A percentile compares a stretch with the other conserved stretches of the same genome.
These are phyloP conservation scores for Mesocentrotus franciscanus DNA, from an alignment of 53 echinoderm and acorn worm species.

Conservation along the genomic window DNA sequence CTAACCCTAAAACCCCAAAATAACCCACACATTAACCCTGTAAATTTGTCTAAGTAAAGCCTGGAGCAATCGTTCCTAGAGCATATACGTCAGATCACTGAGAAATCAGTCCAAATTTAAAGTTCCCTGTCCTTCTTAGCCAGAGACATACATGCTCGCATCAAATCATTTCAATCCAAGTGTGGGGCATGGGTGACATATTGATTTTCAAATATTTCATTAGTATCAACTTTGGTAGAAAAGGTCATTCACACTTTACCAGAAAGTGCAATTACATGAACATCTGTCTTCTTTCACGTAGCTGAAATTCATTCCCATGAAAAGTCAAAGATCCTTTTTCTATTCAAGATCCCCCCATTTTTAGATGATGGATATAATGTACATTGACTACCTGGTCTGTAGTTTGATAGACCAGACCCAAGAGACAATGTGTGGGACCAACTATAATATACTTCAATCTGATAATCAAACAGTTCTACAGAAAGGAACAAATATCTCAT, in stretches of 20 bases:
- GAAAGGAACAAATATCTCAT: constrained; percentile 11
- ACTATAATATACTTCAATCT: constrained; percentile 4
- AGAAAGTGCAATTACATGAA: background rate
- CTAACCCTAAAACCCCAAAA: too few species aligned
- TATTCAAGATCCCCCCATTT: background rate
- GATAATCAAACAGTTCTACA: background rate
- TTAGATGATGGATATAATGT: background rate
- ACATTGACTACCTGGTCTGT: background rate
- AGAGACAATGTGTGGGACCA: background rate
- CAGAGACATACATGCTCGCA: too few species aligned
- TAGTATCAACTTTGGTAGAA: background rate
- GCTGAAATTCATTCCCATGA: background rate
- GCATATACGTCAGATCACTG: too few species aligned
- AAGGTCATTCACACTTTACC: background rate
- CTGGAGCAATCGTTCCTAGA: too few species aligned
- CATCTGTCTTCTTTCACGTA: background rate
- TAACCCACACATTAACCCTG: too few species aligned
- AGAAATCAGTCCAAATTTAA: too few species aligned
- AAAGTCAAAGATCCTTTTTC: background rate
- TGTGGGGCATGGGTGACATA: too few species aligned
- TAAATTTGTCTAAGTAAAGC: too few species aligned
- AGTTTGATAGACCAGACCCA: background rate
- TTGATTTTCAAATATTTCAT: too few species aligned
- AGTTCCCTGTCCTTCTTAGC: too few species aligned
- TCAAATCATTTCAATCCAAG: too few species aligned